These are phyloP conservation scores for Epizoanthus fatuus DNA, from an alignment of 92 coral and sea anemone species.

Conservation along the genomic window DNA sequence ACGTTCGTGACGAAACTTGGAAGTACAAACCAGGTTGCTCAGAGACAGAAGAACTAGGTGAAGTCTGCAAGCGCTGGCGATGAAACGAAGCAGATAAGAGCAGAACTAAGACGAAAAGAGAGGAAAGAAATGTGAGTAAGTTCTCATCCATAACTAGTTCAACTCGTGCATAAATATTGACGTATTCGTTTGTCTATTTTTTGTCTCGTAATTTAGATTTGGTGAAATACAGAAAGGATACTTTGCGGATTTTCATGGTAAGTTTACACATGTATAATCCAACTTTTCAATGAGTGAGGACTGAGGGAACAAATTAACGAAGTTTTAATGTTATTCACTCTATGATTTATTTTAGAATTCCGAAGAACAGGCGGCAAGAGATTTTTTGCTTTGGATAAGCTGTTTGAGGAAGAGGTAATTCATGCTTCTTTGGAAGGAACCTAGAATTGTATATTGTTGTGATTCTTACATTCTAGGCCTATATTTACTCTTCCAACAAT, in stretches of 20 bases:
- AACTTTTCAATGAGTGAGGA: not conserved
- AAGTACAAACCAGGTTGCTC: not conserved
- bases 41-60: not conserved
- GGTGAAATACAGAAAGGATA: slow-evolving; percentile 92
- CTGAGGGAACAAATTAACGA: not conserved
- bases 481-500: too few relatives aligned
- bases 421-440: too few relatives aligned
- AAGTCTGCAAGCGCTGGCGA: not conserved
- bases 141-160: not conserved
- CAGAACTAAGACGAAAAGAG: slow-evolving; percentile 57
- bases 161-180: not conserved
- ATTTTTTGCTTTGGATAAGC: slow-evolving; percentile 82
- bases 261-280: slow-evolving; percentile 20
- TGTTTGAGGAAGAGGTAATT: slow-evolving; percentile 79
- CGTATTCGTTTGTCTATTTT: not conserved
- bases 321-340: not conserved
- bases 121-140: slow-evolving; percentile 80
- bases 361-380: slow-evolving; percentile 93
- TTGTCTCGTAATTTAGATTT: slow-evolving; percentile 58
- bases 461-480: too few relatives aligned
- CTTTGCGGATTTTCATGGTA: slow-evolving; percentile 96
- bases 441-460: too few relatives aligned
- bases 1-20: not conserved
- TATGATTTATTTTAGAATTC: slow-evolving; percentile 64
- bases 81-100: slow-evolving; percentile 16